Evolutionary conservation across 2,113 vertebrate species (phyloP).

Genomic region (Saguinus midas): DNA sequence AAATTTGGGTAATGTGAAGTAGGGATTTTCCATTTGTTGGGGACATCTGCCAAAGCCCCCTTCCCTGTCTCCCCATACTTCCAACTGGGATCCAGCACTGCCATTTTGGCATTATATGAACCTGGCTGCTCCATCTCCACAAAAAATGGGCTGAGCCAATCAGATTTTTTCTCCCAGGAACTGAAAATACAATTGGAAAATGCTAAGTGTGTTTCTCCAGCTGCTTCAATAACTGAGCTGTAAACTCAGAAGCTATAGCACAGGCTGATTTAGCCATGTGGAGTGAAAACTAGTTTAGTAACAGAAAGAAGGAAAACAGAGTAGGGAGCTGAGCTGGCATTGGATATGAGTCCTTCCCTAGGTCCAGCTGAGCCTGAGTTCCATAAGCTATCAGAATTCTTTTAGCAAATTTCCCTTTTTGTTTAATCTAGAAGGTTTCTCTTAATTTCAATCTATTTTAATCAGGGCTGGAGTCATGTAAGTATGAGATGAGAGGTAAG

Average conservation of each 20-base stretch:
- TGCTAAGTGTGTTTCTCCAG: not conserved
- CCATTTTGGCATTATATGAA: not conserved
- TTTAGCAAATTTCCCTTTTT: not conserved
- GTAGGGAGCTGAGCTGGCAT: not conserved
- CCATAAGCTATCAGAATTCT: not conserved
- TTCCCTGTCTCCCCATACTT: not conserved
- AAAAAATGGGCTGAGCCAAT: not conserved
- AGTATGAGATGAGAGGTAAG: not conserved
- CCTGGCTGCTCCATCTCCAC: not conserved
- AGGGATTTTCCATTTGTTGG: not conserved
- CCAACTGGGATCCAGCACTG: not conserved
- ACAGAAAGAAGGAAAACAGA: not conserved
- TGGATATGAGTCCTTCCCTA: not conserved
- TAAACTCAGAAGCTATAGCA: not conserved
- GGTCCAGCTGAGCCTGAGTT: not conserved
- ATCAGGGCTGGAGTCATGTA: not conserved
- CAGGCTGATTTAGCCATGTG: not conserved
- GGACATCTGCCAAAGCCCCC: not conserved
- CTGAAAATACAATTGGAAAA: slow-evolving; percentile 31
- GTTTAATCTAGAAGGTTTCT: not conserved
- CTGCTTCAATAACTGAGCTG: not conserved
- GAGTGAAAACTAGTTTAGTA: not conserved
- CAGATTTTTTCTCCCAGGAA: not conserved
- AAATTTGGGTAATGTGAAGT: not conserved
- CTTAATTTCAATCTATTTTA: not conserved